These are phyloP conservation scores for Ochotona princeps DNA, from an alignment of 2,113 vertebrate genomes.

Conservation along the genomic window DNA sequence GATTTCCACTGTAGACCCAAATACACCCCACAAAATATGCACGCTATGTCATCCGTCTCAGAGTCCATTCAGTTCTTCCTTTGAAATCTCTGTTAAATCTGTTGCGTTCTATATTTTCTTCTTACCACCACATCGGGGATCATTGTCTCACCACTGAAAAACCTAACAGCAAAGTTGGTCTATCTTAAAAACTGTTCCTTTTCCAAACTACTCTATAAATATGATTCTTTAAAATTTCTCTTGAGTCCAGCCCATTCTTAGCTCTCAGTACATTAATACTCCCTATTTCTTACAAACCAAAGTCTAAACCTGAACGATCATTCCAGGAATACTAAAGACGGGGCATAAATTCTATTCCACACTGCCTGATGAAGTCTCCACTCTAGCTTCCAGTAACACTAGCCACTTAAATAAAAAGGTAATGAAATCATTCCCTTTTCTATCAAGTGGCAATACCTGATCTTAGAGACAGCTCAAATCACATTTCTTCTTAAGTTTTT, in stretches of 20 bases:
- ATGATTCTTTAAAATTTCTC: not conserved
- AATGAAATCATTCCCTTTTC: not conserved
- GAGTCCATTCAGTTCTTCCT: not conserved
- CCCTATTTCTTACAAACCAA: not conserved
- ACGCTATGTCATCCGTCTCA: not conserved
- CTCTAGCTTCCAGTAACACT: not conserved
- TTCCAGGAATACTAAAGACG: not conserved
- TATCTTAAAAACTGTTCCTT: slow-evolving; percentile 6
- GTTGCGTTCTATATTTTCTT: not conserved
- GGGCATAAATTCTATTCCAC: not conserved
- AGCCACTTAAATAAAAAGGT: not conserved
- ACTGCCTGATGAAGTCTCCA: not conserved
- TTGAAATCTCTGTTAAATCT: slow-evolving; percentile 6
- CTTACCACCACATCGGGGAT: not conserved
- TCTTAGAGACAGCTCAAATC: not conserved
- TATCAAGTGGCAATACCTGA: not conserved
- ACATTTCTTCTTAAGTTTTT: not conserved
- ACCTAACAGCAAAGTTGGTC: not conserved
- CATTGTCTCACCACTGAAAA: not conserved
- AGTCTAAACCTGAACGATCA: not conserved
- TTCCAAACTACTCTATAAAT: not conserved
- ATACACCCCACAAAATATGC: not conserved
- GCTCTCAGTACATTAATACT: not conserved
- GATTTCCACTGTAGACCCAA: not conserved
- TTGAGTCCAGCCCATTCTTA: not conserved